Evolutionary conservation across 2,888 invertebrate species (phyloP).

Genomic region (Mactromeris polynyma): DNA sequence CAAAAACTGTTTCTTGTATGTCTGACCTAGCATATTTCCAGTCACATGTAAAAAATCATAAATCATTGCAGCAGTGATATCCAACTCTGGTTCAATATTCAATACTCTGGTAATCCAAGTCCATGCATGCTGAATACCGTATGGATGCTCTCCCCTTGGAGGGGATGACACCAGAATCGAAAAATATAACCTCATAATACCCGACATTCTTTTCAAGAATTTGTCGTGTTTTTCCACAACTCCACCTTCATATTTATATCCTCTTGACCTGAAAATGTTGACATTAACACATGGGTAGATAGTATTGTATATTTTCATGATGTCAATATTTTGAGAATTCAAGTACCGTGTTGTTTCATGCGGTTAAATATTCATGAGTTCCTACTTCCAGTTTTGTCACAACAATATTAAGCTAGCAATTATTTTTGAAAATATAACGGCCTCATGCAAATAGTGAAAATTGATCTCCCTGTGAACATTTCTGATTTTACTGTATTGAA

Average conservation of each 20-base stretch:
- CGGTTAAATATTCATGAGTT: no score
- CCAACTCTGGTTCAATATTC: constrained; percentile 92
- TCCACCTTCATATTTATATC: constrained; percentile 90
- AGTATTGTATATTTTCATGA: no score
- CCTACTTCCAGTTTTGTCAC: no score
- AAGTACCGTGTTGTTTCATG: no score
- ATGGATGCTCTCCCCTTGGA: constrained; percentile 91
- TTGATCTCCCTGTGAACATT: no score
- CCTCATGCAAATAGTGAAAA: no score
- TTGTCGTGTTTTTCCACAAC: constrained; percentile 94
- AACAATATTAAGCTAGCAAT: no score
- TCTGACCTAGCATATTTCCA: constrained; percentile 91
- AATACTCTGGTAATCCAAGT: constrained; percentile 93
- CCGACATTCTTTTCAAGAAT: constrained; percentile 94
- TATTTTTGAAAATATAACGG: no score
- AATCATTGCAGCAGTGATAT: constrained; percentile 94
- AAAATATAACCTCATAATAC: constrained; percentile 93
- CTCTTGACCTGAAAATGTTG: constrained; percentile 88
- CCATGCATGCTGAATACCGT: constrained; percentile 93
- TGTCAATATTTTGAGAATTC: no score
- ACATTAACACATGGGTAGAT: no score
- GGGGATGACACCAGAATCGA: constrained; percentile 92
- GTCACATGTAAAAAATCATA: constrained; percentile 93
- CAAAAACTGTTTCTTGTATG: constrained; percentile 93
- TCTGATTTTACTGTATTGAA: no score